Evolutionary conservation across 2,888 invertebrate genomes (phyloP).

Genomic region (Athrips mouffetella): DNA sequence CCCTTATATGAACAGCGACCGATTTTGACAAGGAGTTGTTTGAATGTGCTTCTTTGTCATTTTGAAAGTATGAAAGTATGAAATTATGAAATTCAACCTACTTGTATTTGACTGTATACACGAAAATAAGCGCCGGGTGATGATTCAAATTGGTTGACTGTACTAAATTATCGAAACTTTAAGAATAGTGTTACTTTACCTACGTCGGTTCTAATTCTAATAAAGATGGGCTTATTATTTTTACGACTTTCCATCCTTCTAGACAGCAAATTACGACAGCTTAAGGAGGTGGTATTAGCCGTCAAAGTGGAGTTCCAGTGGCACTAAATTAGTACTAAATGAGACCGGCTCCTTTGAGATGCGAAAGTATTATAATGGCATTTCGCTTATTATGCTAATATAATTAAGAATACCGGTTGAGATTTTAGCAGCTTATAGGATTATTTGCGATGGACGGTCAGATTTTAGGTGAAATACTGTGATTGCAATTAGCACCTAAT

Average conservation of each 20-base stretch:
- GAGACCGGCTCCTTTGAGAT: slow-evolving; percentile 23
- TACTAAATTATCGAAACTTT: no score
- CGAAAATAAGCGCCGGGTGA: no score
- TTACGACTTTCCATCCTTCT: neutral
- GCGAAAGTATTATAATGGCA: neutral
- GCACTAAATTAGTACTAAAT: slow-evolving; percentile 42
- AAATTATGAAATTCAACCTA: no score
- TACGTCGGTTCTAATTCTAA: neutral
- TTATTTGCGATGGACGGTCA: neutral
- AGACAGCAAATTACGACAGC: neutral
- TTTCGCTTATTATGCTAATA: slow-evolving; percentile 44
- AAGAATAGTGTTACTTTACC: no score
- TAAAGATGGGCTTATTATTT: neutral
- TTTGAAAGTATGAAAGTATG: no score
- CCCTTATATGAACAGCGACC: no score
- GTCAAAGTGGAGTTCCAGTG: slow-evolving; percentile 10
- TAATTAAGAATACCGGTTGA: slow-evolving; percentile 29
- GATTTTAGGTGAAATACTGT: slow-evolving; percentile 1
- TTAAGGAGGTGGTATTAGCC: neutral
- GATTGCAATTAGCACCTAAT: neutral
- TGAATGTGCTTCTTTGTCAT: no score
- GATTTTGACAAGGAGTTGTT: no score
- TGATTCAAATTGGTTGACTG: no score
- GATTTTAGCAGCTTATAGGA: slow-evolving; percentile 4
- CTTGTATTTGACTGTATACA: no score